Percentiles rank a stretch among this genome's conserved stretches.
These are phyloP conservation scores for Diachrysia chrysitis DNA, from an alignment of 2,888 invertebrate species.

Conservation along the genomic window DNA sequence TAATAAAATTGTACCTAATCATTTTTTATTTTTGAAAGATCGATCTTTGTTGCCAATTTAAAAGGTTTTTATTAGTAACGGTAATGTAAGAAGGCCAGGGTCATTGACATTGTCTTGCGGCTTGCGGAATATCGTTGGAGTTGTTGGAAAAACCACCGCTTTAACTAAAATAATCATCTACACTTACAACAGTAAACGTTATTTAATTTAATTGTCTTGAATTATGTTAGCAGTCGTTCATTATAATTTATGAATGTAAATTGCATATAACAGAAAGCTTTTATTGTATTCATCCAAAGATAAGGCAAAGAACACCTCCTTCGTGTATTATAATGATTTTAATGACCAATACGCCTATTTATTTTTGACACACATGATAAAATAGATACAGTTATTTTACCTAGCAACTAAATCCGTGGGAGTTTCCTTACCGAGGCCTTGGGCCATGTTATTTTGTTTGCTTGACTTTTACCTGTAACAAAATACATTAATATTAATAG, in stretches of 20 bases:
- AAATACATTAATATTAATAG: conserved; percentile 13
- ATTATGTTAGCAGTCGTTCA: background rate
- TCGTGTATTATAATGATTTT: background rate
- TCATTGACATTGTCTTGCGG: conserved; percentile 52
- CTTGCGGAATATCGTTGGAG: background rate
- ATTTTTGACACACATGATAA: background rate
- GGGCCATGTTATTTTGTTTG: background rate
- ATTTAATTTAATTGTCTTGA: background rate
- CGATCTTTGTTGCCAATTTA: conserved; percentile 7
- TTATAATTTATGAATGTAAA: conserved; percentile 2
- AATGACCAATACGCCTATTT: background rate
- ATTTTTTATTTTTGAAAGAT: conserved; percentile 5
- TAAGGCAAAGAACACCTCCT: background rate
- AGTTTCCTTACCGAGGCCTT: background rate
- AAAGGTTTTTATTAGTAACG: conserved; percentile 58
- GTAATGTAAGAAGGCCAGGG: conserved; percentile 71
- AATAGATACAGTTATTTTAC: background rate
- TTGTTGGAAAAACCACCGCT: background rate
- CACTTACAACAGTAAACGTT: conserved; percentile 1
- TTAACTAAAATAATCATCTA: background rate
- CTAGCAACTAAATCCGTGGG: background rate
- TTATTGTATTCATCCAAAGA: background rate
- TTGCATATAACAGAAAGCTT: background rate
- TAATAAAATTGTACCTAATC: conserved; percentile 17
- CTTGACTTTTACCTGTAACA: conserved; percentile 40